Evolutionary conservation across 1,140 invertebrate species (phyloP).

Genomic region (Neoseiulus cucumeris): DNA sequence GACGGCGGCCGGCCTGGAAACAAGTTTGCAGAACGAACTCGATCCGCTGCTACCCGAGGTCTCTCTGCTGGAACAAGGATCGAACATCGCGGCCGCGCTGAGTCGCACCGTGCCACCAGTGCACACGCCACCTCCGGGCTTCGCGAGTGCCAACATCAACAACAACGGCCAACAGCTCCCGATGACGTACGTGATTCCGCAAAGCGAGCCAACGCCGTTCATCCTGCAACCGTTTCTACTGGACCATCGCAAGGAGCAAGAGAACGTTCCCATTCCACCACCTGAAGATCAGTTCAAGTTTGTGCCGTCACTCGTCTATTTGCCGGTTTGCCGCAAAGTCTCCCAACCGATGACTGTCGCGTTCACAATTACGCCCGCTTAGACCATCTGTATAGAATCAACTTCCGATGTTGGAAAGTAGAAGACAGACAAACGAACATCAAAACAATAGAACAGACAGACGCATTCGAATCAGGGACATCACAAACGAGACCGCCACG

Average conservation of each 20-base stretch:
- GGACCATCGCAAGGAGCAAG: constrained; percentile 33
- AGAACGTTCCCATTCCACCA: background rate
- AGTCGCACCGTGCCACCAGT: constrained; percentile 2
- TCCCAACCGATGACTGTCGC: constrained; percentile 58
- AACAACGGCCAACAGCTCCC: constrained; percentile 19
- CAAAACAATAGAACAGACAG: background rate
- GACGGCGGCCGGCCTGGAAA: constrained; percentile 20
- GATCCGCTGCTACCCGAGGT: constrained; percentile 17
- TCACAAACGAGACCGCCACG: background rate
- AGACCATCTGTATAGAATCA: constrained; percentile 15
- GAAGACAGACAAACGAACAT: background rate
- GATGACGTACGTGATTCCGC: constrained; percentile 26
- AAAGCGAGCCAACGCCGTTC: constrained; percentile 25
- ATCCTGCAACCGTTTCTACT: constrained; percentile 70
- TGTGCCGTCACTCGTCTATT: constrained; percentile 68
- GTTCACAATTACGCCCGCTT: constrained; percentile 74
- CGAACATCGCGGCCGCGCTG: background rate
- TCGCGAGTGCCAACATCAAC: constrained; percentile 9
- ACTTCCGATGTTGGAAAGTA: background rate
- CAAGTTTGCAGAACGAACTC: constrained; percentile 20
- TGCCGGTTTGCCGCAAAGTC: constrained; percentile 65
- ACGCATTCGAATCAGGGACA: background rate
- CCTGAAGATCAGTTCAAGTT: constrained; percentile 26
- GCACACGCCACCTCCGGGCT: background rate
- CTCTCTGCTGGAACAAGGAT: constrained; percentile 14